These are phyloP conservation scores for Dioctria rufipes DNA, from an alignment of 2,888 invertebrate genomes.

Conservation along the genomic window DNA sequence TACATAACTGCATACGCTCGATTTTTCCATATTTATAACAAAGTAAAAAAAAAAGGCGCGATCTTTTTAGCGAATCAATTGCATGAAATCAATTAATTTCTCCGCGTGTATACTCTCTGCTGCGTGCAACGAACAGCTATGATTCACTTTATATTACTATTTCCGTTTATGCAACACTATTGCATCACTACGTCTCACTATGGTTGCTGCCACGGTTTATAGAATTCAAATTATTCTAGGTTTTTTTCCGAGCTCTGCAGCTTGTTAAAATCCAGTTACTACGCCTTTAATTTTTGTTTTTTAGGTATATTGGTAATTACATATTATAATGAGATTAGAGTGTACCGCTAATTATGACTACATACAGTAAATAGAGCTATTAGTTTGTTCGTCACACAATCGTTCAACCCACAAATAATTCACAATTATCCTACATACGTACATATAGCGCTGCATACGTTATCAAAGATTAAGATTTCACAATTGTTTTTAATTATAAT, in stretches of 20 bases:
- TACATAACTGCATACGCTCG: background rate
- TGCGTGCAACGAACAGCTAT: slow-evolving; percentile 13
- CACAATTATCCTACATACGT: no score
- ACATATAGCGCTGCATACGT: no score
- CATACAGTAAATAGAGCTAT: no score
- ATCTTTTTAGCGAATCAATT: background rate
- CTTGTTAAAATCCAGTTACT: slow-evolving; percentile 13
- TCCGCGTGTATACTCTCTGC: background rate
- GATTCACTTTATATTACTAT: slow-evolving; percentile 13
- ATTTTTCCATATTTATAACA: background rate
- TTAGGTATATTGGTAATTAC: no score
- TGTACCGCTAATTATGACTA: no score
- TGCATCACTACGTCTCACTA: slow-evolving; percentile 8
- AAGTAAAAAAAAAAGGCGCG: no score
- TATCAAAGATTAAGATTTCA: no score
- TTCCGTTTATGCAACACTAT: slow-evolving; percentile 26
- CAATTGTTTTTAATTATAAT: no score
- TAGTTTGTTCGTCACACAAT: no score
- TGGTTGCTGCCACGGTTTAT: background rate
- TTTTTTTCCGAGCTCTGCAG: slow-evolving; percentile 8
- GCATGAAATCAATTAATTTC: background rate
- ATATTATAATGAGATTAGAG: no score
- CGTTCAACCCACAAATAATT: no score
- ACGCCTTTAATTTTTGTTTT: slow-evolving; percentile 22
- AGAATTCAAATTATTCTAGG: slow-evolving; percentile 24